A percentile compares a stretch with the other conserved stretches of the same genome.
Evolutionary conservation across 1,140 invertebrate genomes (phyloP).

Genomic region (Meteorus sp.): DNA sequence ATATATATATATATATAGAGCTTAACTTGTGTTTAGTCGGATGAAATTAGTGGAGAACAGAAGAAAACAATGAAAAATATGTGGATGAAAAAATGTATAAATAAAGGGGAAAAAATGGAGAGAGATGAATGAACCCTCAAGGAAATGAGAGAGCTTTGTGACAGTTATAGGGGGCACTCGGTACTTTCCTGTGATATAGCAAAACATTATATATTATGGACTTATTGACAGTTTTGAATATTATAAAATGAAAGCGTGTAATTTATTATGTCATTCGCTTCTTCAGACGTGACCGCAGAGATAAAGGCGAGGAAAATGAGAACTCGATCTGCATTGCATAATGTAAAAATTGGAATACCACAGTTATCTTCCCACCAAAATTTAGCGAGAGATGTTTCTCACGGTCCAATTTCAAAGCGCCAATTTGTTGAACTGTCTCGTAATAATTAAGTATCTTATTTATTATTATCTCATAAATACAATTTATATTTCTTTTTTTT

Average conservation of each 20-base stretch:
- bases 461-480: not conserved
- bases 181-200: conserved; percentile 34
- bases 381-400: too few relatives aligned
- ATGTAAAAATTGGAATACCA: not conserved
- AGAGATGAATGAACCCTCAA: conserved; percentile 14
- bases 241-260: not conserved
- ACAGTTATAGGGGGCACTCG: conserved; percentile 20
- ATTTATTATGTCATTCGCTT: conserved; percentile 6
- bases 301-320: conserved; percentile 9
- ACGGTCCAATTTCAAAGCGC: too few relatives aligned
- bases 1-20: conserved; percentile 17
- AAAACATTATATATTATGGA: conserved; percentile 9
- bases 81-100: conserved; percentile 6
- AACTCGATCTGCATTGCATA: not conserved
- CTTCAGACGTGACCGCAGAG: conserved; percentile 1
- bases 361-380: too few relatives aligned
- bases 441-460: too few relatives aligned
- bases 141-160: conserved; percentile 3
- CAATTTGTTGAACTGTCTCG: too few relatives aligned
- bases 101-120: conserved; percentile 13
- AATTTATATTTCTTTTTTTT: not conserved
- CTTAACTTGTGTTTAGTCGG: conserved; percentile 13
- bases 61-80: too few relatives aligned
- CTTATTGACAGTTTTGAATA: not conserved
- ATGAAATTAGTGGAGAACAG: conserved; percentile 10